Percentiles rank a stretch among this genome's conserved stretches.
Evolutionary conservation across 2,797 vertebrate genomes (phyloP).

Genomic region (Alca torda): DNA sequence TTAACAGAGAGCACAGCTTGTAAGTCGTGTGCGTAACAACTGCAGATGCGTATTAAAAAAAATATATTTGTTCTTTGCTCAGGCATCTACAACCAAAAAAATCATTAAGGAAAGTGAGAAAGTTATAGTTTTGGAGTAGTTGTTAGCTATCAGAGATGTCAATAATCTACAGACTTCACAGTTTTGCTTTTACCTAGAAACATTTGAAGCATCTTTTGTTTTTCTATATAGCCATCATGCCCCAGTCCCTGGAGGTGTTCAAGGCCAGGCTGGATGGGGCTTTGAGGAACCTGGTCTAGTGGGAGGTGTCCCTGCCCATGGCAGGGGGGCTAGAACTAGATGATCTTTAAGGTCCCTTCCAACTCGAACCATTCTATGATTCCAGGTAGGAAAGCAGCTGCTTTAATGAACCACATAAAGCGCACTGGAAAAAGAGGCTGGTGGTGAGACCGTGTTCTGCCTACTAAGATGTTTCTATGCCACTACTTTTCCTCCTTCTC

Average conservation of each 20-base stretch:
- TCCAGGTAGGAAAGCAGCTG: neutral
- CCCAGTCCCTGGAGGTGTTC: neutral
- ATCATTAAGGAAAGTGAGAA: neutral
- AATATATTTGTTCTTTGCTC: neutral
- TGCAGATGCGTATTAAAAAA: neutral
- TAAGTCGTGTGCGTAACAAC: neutral
- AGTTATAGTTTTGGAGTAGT: neutral
- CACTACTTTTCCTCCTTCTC: neutral
- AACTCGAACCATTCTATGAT: neutral
- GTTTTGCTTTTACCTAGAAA: neutral
- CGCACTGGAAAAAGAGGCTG: neutral
- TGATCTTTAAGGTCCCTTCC: neutral
- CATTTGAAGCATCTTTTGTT: neutral
- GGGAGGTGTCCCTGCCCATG: neutral
- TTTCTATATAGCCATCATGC: neutral
- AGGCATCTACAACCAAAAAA: neutral
- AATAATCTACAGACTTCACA: neutral
- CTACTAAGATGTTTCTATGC: neutral
- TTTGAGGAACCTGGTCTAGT: neutral
- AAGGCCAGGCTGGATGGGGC: neutral
- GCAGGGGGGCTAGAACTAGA: neutral
- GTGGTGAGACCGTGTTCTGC: neutral
- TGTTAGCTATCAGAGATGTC: neutral
- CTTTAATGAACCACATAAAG: neutral
- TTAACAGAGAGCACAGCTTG: neutral